Evolutionary conservation across 92 coral and sea anemone species (phyloP), one percentile per base, ranked within the genome.

Genomic region (Parazoanthus darwini): DNA sequence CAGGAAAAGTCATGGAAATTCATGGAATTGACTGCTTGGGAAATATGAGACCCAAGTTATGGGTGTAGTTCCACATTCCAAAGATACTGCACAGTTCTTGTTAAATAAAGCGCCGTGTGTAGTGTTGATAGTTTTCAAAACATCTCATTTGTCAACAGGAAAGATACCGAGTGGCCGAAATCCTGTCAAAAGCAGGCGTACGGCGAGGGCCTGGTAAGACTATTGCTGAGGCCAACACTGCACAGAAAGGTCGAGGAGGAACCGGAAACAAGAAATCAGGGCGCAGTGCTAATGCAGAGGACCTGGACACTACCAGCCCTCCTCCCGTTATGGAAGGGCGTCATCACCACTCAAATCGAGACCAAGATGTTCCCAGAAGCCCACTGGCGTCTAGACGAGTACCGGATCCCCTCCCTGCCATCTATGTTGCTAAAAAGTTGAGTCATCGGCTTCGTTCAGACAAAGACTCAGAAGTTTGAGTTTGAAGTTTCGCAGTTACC

Each of bases 161-260:
- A 88, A 95, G 93, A 74, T 93, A 91, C 85, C 96, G 93, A 58
- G 95, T 96, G 63, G 88, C 94, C 20, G 93, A 94, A 48, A 88
- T 95, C 74, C 93, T 96, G 56, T 88, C 93, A 63, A 93, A 92
- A 89, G 99, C 98, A 20, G 99, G 99, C 48, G 88, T 96, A 71
- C 92, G 95, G 37, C 90, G 92, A 76, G 99, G 97, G 39, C 96
- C 97, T 29, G 94, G 96, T 25, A 96, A 94, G 36, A 96, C 85
- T 71, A 89, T 96, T 38, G 87, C 97, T 20, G 95, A 93, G 75
- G 89, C 95, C 25, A 65, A 91, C 25, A 37, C 72, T 6, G 50
- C 91, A 43, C 79, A n/a, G 14, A 78, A 46, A 13, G 26, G 56
- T 15, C 93, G 86, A 1, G 80, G 51, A 43, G 85, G 39, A 8